These are phyloP conservation scores for Thelaira solivaga DNA, from an alignment of 2,888 invertebrate species.

Conservation along the genomic window DNA sequence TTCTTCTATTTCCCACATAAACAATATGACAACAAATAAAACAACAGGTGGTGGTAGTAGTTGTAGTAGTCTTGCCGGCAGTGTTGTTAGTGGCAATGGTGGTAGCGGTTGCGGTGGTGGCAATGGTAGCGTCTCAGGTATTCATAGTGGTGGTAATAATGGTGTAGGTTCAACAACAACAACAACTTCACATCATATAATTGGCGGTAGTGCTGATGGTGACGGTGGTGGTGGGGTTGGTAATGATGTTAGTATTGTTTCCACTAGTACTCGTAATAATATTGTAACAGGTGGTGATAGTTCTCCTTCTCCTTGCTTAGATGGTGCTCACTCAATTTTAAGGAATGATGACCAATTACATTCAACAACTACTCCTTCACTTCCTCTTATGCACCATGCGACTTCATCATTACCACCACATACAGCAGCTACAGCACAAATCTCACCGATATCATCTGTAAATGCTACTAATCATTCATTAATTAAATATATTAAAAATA, in stretches of 20 bases:
- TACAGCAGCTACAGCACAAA: slow-evolving; percentile 41
- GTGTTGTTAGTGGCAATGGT: too few species aligned
- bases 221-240: too few species aligned
- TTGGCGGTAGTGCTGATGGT: slow-evolving; percentile 35
- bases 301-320: slow-evolving; percentile 32
- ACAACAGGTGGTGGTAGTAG: slow-evolving; percentile 54
- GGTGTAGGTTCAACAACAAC: slow-evolving; percentile 54
- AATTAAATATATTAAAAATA: slow-evolving; percentile 67
- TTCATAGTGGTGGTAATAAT: slow-evolving; percentile 51
- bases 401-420: slow-evolving; percentile 40
- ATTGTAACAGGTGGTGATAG: slow-evolving; percentile 32
- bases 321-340: slow-evolving; percentile 51
- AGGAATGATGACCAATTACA: slow-evolving; percentile 49
- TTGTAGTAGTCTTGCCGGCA: slow-evolving; percentile 28
- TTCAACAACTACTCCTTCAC: slow-evolving; percentile 22
- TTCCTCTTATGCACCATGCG: slow-evolving; percentile 21
- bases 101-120: slow-evolving; percentile 22
- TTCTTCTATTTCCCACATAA: slow-evolving; percentile 31
- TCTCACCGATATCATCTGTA: slow-evolving; percentile 26
- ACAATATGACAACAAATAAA: slow-evolving; percentile 31
- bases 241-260: slow-evolving; percentile 29
- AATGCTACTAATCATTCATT: slow-evolving; percentile 50
- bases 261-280: slow-evolving; percentile 31
- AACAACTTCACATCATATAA: slow-evolving; percentile 53
- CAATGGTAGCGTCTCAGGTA: slow-evolving; percentile 32